Conservation (phyloP, 2,888 invertebrate genomes). For the Pseudococcus jackbeardsleyi region DNA sequence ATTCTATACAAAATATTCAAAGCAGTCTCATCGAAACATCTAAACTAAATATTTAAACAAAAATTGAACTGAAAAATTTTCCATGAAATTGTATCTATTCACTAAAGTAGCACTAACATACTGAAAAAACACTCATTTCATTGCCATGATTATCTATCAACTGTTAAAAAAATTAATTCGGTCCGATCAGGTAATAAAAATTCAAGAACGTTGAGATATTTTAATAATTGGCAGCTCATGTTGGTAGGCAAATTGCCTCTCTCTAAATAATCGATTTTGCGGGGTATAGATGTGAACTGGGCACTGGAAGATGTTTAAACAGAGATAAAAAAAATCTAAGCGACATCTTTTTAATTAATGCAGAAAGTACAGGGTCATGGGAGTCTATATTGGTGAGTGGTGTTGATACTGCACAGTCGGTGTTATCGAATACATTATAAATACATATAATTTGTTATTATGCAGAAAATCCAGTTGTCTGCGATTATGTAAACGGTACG, state of each 20-base stretch:
- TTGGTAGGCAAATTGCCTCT: not conserved
- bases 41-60: not conserved
- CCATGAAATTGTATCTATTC: not conserved
- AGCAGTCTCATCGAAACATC: too few species aligned
- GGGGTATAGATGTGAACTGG: not conserved
- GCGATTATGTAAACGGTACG: too few species aligned
- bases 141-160: not conserved
- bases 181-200: not conserved
- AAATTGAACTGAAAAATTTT: not conserved
- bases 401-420: too few species aligned
- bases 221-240: not conserved
- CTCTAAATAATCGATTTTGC: not conserved
- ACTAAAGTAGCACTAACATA: not conserved
- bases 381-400: not conserved
- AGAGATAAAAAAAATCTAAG: not conserved
- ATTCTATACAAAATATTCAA: too few species aligned
- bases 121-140: not conserved
- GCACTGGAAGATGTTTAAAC: not conserved
- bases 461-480: too few species aligned
- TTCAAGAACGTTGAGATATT: conserved; percentile 3
- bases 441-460: too few species aligned
- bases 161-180: not conserved
- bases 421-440: too few species aligned
- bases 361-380: not conserved
- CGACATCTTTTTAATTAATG: not conserved